phyloP scores from a whole-genome alignment of 2,113 vertebrate genomes.

The Myrmecobius fasciatus region DNA sequence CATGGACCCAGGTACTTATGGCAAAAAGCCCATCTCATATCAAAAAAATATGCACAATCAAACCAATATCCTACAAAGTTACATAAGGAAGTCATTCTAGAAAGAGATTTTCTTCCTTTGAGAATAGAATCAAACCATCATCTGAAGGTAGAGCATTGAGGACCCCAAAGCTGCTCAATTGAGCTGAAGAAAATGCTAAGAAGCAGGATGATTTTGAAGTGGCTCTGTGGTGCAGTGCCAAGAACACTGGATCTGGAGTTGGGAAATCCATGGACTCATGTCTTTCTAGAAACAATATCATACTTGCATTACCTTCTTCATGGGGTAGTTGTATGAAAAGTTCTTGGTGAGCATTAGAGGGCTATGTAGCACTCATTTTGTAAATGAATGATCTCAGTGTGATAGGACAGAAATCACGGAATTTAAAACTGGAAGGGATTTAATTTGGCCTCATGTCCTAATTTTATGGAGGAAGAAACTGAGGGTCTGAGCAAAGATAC shows the following conservation, averaged over 20 bases:
- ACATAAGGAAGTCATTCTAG: not conserved
- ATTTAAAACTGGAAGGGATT: not conserved
- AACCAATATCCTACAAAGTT: not conserved
- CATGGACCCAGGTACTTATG: fast-evolving
- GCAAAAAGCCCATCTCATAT: not conserved
- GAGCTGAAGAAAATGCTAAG: not conserved
- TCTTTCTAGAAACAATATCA: not conserved
- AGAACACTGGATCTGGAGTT: not conserved
- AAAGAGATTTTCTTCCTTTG: not conserved
- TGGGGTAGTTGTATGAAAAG: not conserved
- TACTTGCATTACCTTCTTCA: not conserved
- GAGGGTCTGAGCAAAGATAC: not conserved
- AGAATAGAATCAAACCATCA: not conserved
- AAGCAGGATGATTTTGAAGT: not conserved
- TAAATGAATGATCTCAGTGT: not conserved
- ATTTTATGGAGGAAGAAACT: not conserved
- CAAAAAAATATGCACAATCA: not conserved
- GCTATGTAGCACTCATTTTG: not conserved
- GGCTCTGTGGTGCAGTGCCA: not conserved
- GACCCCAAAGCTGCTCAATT: not conserved
- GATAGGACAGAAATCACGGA: not conserved
- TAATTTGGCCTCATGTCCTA: not conserved
- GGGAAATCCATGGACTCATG: not conserved
- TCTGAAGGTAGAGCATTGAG: not conserved
- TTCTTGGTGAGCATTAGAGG: not conserved